Base-by-base conservation (phyloP, 2,113 vertebrate species). In the Eidolon helvum region DNA sequence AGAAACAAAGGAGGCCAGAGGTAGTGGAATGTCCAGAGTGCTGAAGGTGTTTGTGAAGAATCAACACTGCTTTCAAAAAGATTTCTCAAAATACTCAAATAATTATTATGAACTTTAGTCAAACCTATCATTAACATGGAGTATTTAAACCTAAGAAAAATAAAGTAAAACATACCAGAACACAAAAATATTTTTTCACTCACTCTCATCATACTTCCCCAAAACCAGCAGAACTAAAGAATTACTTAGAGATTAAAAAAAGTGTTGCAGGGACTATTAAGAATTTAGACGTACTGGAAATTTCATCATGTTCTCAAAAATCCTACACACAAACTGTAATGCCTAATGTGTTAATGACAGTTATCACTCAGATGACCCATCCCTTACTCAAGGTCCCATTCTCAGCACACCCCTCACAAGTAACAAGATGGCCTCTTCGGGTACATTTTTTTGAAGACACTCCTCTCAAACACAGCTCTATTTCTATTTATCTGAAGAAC, bases 91-190 rank as follows among this genome's bases (percentile, higher is more conserved):
- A 40, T 72, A 53, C 14, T 80, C 19, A 74, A n/a, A 33, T 1
- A 33, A 22, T 38, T 24, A 48, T 5, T 55, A 75, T 4, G 35
- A 84, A 63, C 43, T 90, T 90, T 50, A 69, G 14, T 12, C 9
- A 26, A 84, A n/a, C 22, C 57, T 68, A 30, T 28, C 57, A 55
- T 83, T 45, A 48, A 72, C 2, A 45, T 5, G 33, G 74, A 18
- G 10, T 78, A 90, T 48, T 55, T 74, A 65, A 80, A 65, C 30
- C 57, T 50, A 40, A 74, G 40, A 40, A 93, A 84, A 88, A 95
- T 84, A 59, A 88, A 91, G 40, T n/a, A 84, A n/a, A 79, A 78
- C 35, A 79, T 92, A 86, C 48, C 35, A 8, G 48, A 65, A 83
- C 40, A 35, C 18, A 77, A 38, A 92, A 87, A 53, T 57, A 71